Evolutionary conservation across 2,888 invertebrate genomes (phyloP).

Genomic region (Stenchaetothrips biformis): DNA sequence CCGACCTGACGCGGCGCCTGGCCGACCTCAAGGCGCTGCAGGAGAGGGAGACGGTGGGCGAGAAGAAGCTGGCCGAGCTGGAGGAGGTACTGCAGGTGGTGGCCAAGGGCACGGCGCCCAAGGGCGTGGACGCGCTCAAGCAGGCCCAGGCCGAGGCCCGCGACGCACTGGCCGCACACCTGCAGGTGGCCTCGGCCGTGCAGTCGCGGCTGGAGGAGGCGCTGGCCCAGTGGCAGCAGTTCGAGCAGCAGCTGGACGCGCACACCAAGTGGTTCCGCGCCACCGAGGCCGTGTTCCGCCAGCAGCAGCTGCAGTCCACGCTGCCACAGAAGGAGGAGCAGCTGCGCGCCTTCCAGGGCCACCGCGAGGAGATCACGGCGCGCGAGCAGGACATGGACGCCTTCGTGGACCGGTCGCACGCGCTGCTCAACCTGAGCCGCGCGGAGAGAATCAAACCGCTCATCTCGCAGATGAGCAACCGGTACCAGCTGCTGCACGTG

Average conservation of each 20-base stretch:
- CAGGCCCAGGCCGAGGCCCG: constrained; percentile 4
- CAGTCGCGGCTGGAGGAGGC: constrained; percentile 55
- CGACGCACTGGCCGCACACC: not conserved
- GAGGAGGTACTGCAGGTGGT: constrained; percentile 61
- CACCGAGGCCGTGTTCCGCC: constrained; percentile 77
- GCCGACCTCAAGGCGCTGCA: constrained; percentile 59
- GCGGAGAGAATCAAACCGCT: constrained; percentile 80
- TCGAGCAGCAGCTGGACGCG: constrained; percentile 73
- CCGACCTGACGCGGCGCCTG: constrained; percentile 69
- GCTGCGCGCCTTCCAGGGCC: constrained; percentile 64
- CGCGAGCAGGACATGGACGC: constrained; percentile 82
- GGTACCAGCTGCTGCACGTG: constrained; percentile 74
- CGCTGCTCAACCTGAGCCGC: constrained; percentile 74
- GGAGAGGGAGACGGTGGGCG: constrained; percentile 61
- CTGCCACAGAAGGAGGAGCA: constrained; percentile 75
- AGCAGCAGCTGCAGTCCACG: constrained; percentile 76
- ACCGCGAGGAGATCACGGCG: constrained; percentile 68
- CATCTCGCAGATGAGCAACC: constrained; percentile 82
- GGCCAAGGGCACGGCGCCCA: constrained; percentile 72
- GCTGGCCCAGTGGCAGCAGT: constrained; percentile 78
- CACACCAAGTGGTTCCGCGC: constrained; percentile 82
- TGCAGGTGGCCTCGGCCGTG: not conserved
- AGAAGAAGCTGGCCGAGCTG: constrained; percentile 62
- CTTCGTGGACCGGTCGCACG: constrained; percentile 85
- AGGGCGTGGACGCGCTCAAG: constrained; percentile 59